Conservation (phyloP, 1,140 invertebrate genomes). For the Gonioctena quinquepunctata region DNA sequence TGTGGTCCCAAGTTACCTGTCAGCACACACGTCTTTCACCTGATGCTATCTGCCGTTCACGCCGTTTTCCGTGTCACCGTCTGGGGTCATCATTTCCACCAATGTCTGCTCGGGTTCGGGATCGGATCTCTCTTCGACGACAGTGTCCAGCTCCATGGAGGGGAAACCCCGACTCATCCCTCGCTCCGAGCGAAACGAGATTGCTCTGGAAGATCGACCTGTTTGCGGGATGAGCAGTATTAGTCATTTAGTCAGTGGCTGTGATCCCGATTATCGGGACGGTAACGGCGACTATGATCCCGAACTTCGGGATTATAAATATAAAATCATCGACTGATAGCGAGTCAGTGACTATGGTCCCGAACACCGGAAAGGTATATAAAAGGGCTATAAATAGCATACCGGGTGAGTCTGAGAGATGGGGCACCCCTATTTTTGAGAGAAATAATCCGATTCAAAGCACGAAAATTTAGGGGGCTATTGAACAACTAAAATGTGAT, state of each 20-base stretch:
- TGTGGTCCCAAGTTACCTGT: conserved; percentile 36
- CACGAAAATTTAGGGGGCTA: too few relatives aligned
- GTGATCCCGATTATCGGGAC: too few relatives aligned
- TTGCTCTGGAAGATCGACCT: conserved; percentile 58
- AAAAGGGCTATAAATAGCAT: too few relatives aligned
- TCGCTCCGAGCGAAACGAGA: conserved; percentile 68
- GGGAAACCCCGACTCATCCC: conserved; percentile 68
- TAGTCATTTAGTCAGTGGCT: not conserved
- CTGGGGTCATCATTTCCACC: conserved; percentile 62
- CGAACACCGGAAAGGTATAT: too few relatives aligned
- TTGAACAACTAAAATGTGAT: too few relatives aligned
- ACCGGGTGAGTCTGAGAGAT: too few relatives aligned
- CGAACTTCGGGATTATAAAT: too few relatives aligned
- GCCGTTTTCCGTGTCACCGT: conserved; percentile 56
- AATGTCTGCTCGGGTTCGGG: conserved; percentile 62
- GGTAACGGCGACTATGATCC: too few relatives aligned
- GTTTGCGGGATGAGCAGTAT: not conserved
- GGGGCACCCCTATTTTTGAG: too few relatives aligned
- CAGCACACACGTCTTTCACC: conserved; percentile 36
- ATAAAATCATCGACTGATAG: too few relatives aligned
- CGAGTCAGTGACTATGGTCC: too few relatives aligned
- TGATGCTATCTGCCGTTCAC: conserved; percentile 57
- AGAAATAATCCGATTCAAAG: too few relatives aligned
- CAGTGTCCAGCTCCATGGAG: conserved; percentile 76
- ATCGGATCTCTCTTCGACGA: conserved; percentile 77